These are phyloP conservation scores for Melitaea cinxia DNA, from an alignment of 1,140 invertebrate species.

Conservation along the genomic window DNA sequence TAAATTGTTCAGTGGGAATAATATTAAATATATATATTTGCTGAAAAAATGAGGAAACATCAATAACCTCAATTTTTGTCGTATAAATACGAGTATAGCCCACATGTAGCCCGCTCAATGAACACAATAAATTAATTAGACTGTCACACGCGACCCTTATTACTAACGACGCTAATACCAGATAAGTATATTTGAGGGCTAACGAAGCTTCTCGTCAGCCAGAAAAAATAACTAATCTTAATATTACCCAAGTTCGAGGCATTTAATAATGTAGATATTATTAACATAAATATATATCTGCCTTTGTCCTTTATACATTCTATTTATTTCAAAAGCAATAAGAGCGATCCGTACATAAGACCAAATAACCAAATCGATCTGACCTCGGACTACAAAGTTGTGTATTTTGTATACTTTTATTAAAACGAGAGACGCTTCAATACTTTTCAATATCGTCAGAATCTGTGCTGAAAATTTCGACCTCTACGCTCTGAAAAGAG, in stretches of 20 bases:
- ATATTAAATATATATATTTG: no score
- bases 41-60: no score
- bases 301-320: background rate
- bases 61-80: no score
- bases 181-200: background rate
- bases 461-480: background rate
- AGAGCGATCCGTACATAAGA: background rate
- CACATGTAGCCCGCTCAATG: background rate
- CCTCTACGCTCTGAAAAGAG: background rate
- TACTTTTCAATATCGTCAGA: background rate
- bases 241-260: background rate
- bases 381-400: background rate
- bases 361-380: background rate
- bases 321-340: constrained; percentile 5
- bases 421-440: constrained; percentile 1
- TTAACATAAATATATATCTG: background rate
- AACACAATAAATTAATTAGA: background rate
- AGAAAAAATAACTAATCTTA: background rate
- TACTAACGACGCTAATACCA: background rate
- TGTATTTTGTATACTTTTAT: background rate
- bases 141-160: background rate
- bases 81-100: no score
- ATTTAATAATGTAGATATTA: background rate
- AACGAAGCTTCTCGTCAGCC: background rate
- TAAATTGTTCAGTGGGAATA: no score